Conservation (phyloP, 2,888 invertebrate genomes). For the Protonemura montana region DNA sequence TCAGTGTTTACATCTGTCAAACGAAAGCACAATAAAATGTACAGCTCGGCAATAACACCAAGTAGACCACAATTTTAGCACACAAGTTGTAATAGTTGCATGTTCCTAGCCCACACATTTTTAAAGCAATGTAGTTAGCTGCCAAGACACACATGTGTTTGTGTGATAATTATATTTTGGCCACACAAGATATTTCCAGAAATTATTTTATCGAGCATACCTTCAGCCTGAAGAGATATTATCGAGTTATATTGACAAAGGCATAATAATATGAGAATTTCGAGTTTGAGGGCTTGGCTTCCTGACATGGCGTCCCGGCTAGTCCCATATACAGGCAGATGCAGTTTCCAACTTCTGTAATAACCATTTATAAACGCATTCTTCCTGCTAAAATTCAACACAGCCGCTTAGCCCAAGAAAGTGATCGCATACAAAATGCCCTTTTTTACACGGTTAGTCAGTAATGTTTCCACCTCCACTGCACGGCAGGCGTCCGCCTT, state of each 20-base stretch:
- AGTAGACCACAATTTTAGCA: background rate
- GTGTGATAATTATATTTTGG: background rate
- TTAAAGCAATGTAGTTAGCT: background rate
- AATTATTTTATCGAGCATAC: slow-evolving; percentile 46
- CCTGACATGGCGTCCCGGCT: slow-evolving; percentile 59
- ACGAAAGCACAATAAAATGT: background rate
- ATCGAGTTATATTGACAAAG: slow-evolving; percentile 53
- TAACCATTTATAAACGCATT: background rate
- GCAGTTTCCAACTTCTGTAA: background rate
- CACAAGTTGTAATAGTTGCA: background rate
- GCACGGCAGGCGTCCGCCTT: background rate
- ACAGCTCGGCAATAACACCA: too few relatives aligned
- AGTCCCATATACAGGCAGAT: slow-evolving; percentile 47
- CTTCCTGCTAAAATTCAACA: background rate
- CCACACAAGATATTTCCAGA: background rate
- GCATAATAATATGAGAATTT: slow-evolving; percentile 53
- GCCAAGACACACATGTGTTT: background rate
- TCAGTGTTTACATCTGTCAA: slow-evolving; percentile 28
- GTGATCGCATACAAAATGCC: background rate
- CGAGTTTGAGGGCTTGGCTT: slow-evolving; percentile 55
- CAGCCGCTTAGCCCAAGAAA: background rate
- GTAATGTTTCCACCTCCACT: background rate
- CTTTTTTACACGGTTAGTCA: background rate
- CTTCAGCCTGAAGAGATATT: slow-evolving; percentile 53
- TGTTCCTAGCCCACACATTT: background rate